Conservation (phyloP, 2,888 invertebrate genomes). For the Cryptosula pallasiana region DNA sequence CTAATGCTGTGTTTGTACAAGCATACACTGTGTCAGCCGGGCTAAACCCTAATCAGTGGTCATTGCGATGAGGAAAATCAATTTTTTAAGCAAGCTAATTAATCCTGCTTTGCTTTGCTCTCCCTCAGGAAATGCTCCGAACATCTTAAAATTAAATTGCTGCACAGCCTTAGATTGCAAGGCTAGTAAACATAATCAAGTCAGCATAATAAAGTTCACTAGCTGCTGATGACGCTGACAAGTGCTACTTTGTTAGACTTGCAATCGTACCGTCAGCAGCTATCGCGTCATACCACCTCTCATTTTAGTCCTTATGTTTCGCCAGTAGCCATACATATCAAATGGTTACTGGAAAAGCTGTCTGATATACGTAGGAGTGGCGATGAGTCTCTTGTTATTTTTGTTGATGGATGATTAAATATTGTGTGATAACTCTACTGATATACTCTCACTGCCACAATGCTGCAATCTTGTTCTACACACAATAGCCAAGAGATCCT, state of each 20-base stretch:
- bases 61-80: conserved; percentile 2
- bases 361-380: too few species aligned
- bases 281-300: too few species aligned
- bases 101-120: neutral
- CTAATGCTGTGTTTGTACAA: neutral
- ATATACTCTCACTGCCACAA: too few species aligned
- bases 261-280: neutral
- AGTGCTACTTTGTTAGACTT: neutral
- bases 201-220: neutral
- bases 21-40: neutral
- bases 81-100: conserved; percentile 23
- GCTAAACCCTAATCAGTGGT: neutral
- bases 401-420: too few species aligned
- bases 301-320: too few species aligned
- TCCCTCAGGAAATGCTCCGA: neutral
- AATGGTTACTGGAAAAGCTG: too few species aligned
- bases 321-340: too few species aligned
- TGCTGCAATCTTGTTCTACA: too few species aligned
- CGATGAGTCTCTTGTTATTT: too few species aligned
- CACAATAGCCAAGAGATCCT: too few species aligned
- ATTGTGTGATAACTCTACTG: too few species aligned
- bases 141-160: conserved; percentile 15
- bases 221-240: too few species aligned
- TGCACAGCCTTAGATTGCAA: neutral
- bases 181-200: neutral